A percentile compares a stretch with the other conserved stretches of the same genome.
Evolutionary conservation across 2,113 vertebrate species (phyloP).

Genomic region (Centropus unirufus): DNA sequence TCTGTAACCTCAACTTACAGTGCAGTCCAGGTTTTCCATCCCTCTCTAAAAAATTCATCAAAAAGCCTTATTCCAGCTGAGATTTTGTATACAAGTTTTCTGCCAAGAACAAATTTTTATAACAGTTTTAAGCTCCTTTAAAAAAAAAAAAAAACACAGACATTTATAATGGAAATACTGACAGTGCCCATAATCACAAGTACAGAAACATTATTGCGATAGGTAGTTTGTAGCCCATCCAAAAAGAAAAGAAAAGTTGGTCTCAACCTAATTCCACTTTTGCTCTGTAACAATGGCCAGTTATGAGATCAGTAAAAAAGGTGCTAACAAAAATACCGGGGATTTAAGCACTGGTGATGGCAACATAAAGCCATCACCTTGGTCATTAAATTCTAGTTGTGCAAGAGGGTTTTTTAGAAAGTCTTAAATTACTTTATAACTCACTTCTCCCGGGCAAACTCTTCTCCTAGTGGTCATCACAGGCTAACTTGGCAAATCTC

Average conservation of each 20-base stretch:
- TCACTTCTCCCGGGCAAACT: background rate
- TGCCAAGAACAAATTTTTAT: conserved; percentile 77
- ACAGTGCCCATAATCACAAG: conserved; percentile 55
- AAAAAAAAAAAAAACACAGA: conserved; percentile 2
- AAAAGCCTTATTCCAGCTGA: conserved; percentile 37
- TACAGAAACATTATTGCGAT: conserved; percentile 54
- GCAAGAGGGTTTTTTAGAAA: background rate
- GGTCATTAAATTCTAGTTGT: conserved; percentile 12
- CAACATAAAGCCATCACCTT: background rate
- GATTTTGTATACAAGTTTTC: conserved; percentile 69
- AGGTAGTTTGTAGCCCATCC: conserved; percentile 49
- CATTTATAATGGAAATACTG: conserved; percentile 77
- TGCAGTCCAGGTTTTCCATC: background rate
- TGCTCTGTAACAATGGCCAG: conserved; percentile 3
- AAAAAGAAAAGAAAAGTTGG: conserved; percentile 41
- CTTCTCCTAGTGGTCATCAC: background rate
- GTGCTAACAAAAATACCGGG: conserved; percentile 39
- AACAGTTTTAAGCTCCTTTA: conserved; percentile 64
- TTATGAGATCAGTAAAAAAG: conserved; percentile 51
- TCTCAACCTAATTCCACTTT: background rate
- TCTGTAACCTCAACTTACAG: background rate
- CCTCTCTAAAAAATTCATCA: conserved; percentile 23
- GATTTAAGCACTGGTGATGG: background rate
- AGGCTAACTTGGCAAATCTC: conserved; percentile 19
- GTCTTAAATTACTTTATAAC: background rate